Conservation (phyloP, 2,113 vertebrate genomes). For the Nannobrachium achirus region DNA sequence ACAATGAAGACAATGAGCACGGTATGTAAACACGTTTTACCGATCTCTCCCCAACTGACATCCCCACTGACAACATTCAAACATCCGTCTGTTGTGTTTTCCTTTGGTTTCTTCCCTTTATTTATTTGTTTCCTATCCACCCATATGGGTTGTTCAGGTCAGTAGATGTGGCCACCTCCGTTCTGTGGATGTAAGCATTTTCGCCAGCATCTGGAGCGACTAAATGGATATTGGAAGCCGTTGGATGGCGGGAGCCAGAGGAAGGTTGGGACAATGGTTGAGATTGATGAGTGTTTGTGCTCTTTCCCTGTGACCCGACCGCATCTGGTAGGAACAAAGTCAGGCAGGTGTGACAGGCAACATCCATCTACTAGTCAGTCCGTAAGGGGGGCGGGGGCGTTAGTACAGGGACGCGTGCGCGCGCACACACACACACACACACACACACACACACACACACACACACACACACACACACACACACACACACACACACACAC, state of each 20-base stretch:
- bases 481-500: neutral
- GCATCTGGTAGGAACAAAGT: conserved; percentile 78
- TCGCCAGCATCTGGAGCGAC: conserved; percentile 68
- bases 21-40: too few species aligned
- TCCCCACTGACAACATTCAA: too few species aligned
- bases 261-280: conserved; percentile 72
- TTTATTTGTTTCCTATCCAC: neutral
- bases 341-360: conserved; percentile 79
- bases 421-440: conserved; percentile 15
- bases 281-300: conserved; percentile 83
- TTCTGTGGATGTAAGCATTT: conserved; percentile 71
- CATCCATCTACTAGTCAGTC: conserved; percentile 80
- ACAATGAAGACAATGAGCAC: too few species aligned
- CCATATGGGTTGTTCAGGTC: conserved; percentile 44
- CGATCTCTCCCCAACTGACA: too few species aligned
- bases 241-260: conserved; percentile 47
- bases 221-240: conserved; percentile 79
- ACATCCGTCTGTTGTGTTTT: neutral
- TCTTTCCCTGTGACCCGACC: conserved; percentile 75
- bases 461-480: neutral
- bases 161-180: conserved; percentile 50
- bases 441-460: neutral
- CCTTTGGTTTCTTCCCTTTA: neutral
- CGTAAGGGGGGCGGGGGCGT: conserved; percentile 57
- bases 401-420: conserved; percentile 37